These are phyloP conservation scores for Pogonocherus hispidulus DNA, from an alignment of 2,888 invertebrate species.

Conservation along the genomic window DNA sequence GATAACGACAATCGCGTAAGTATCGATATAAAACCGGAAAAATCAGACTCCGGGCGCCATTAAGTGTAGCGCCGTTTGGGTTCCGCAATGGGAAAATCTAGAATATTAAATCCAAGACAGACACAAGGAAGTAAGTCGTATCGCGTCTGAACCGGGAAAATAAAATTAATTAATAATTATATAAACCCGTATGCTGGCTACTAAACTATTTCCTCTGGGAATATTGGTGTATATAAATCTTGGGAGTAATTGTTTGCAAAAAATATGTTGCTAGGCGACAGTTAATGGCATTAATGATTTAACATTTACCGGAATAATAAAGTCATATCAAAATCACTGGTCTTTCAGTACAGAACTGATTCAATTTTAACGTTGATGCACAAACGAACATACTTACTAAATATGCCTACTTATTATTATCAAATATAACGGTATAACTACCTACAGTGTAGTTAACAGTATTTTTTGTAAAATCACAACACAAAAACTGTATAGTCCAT, in stretches of 20 bases:
- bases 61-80: neutral
- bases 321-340: conserved; percentile 1
- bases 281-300: conserved; percentile 16
- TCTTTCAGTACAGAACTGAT: conserved; percentile 1
- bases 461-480: too few species aligned
- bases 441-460: too few species aligned
- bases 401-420: too few species aligned
- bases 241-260: neutral
- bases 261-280: conserved; percentile 11
- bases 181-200: conserved; percentile 5
- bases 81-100: conserved; percentile 16
- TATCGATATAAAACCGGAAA: neutral
- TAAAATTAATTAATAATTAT: conserved; percentile 26
- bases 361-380: too few species aligned
- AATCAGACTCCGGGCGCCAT: conserved; percentile 6
- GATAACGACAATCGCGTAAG: too few species aligned
- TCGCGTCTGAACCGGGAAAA: conserved; percentile 6
- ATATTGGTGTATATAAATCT: conserved; percentile 13
- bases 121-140: conserved; percentile 20
- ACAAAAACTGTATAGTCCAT: too few species aligned
- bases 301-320: conserved; percentile 15
- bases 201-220: conserved; percentile 31
- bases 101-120: neutral
- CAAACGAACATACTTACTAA: too few species aligned
- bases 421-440: too few species aligned